phyloP scores from a whole-genome alignment of 1,140 invertebrate species.

The Globodera ellingtonae region DNA sequence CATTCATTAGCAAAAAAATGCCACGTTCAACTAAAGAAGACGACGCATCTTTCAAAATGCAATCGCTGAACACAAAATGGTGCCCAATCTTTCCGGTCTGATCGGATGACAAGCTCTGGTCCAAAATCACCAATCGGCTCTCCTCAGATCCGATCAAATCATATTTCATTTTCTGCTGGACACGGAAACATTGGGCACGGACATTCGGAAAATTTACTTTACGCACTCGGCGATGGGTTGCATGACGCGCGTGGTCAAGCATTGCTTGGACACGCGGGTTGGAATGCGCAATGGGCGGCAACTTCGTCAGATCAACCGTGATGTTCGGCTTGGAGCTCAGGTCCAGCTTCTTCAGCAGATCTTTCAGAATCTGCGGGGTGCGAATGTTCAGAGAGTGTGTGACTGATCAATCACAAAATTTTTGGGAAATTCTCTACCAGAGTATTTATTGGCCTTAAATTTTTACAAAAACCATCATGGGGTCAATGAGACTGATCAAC shows the following conservation, averaged over 20 bases:
- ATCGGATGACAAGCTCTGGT: no score
- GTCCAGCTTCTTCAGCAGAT: constrained; percentile 50
- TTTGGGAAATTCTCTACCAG: background rate
- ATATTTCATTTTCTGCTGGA: background rate
- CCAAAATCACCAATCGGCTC: no score
- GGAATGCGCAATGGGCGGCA: constrained; percentile 23
- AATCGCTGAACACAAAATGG: no score
- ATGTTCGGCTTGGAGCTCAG: constrained; percentile 48
- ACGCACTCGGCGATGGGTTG: constrained; percentile 44
- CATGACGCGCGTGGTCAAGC: constrained; percentile 43
- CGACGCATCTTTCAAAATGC: no score
- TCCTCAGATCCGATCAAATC: no score
- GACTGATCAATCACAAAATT: constrained; percentile 15
- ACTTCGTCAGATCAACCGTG: constrained; percentile 50
- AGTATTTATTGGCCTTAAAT: background rate
- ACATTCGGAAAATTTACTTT: constrained; percentile 25
- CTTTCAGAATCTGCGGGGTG: constrained; percentile 42
- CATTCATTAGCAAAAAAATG: no score
- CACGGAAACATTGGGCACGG: background rate
- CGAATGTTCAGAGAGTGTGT: constrained; percentile 34
- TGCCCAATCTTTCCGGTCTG: no score
- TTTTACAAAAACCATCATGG: background rate
- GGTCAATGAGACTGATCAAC: background rate
- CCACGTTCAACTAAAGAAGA: no score
- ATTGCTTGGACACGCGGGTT: constrained; percentile 46